Evolutionary conservation across 2,797 vertebrate species (phyloP).

Genomic region (Erpetoichthys calabaricus): DNA sequence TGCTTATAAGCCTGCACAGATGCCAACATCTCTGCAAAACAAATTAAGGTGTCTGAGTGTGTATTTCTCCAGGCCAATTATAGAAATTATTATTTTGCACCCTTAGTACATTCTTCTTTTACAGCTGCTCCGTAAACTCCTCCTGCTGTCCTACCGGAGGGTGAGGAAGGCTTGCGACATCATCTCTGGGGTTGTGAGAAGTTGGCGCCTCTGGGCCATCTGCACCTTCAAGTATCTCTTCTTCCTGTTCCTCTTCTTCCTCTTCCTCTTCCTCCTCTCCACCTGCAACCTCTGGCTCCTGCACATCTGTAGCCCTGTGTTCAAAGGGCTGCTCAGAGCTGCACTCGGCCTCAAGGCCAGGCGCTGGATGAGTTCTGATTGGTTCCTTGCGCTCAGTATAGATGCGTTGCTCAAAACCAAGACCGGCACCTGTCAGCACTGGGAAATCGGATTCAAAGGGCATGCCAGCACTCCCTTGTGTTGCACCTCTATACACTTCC

Average conservation of each 20-base stretch:
- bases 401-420: slow-evolving; percentile 72
- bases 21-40: no score
- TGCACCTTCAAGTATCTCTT: slow-evolving; percentile 26
- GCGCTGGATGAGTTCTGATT: slow-evolving; percentile 50
- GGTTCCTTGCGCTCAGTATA: slow-evolving; percentile 68
- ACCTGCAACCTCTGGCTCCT: slow-evolving; percentile 21
- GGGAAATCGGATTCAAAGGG: slow-evolving; percentile 83
- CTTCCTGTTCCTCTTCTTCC: slow-evolving; percentile 45
- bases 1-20: no score
- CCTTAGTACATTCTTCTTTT: slow-evolving; percentile 56
- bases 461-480: slow-evolving; percentile 16
- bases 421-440: slow-evolving; percentile 28
- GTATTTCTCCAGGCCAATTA: no score
- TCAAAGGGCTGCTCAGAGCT: slow-evolving; percentile 29
- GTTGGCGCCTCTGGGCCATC: slow-evolving; percentile 33
- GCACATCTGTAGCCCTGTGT: slow-evolving; percentile 17
- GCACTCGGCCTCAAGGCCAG: slow-evolving; percentile 30
- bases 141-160: slow-evolving; percentile 36
- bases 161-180: slow-evolving; percentile 23
- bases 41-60: no score
- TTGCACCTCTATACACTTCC: slow-evolving; percentile 76
- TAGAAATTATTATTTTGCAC: slow-evolving; percentile 17
- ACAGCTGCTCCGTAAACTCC: slow-evolving; percentile 44
- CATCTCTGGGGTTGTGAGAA: slow-evolving; percentile 30
- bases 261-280: slow-evolving; percentile 33